Conservation (phyloP, 2,888 invertebrate species). For the Troglohyphantes excavatus region DNA sequence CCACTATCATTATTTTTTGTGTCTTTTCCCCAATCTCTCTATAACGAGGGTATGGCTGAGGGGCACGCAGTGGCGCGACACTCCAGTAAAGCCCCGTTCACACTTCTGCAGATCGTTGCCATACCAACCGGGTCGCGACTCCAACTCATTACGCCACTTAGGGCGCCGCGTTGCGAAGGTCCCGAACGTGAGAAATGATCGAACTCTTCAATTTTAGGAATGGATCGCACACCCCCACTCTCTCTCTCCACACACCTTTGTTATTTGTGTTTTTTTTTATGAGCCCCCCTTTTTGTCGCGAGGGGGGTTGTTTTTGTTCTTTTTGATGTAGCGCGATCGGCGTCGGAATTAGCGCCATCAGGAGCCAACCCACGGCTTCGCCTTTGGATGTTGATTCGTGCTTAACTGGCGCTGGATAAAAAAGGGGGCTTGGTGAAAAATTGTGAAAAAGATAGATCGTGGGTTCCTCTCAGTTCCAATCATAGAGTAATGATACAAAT, state of each 20-base stretch:
- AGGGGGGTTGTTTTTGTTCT: conserved; percentile 62
- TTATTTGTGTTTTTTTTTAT: conserved; percentile 16
- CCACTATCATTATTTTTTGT: conserved; percentile 55
- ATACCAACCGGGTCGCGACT: conserved; percentile 69
- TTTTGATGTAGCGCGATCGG: conserved; percentile 69
- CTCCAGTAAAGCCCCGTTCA: conserved; percentile 60
- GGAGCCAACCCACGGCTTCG: conserved; percentile 17
- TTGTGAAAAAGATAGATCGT: background rate
- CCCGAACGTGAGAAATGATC: conserved; percentile 68
- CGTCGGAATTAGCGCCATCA: conserved; percentile 78
- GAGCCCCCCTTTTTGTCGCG: conserved; percentile 17
- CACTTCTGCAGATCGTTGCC: conserved; percentile 75
- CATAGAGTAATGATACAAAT: too few relatives aligned
- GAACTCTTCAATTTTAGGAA: conserved; percentile 64
- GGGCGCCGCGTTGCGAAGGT: conserved; percentile 53
- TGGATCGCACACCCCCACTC: background rate
- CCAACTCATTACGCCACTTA: conserved; percentile 76
- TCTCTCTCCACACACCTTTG: background rate
- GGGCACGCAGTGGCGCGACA: conserved; percentile 48
- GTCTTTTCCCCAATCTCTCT: conserved; percentile 47
- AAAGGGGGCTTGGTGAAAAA: conserved; percentile 10
- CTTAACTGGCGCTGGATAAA: conserved; percentile 2
- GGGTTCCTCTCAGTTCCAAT: too few relatives aligned
- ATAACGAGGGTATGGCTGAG: conserved; percentile 72
- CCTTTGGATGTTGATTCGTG: conserved; percentile 40